Evolutionary conservation across 2,888 invertebrate genomes (phyloP).

Genomic region (Acrocyrtus sp.): DNA sequence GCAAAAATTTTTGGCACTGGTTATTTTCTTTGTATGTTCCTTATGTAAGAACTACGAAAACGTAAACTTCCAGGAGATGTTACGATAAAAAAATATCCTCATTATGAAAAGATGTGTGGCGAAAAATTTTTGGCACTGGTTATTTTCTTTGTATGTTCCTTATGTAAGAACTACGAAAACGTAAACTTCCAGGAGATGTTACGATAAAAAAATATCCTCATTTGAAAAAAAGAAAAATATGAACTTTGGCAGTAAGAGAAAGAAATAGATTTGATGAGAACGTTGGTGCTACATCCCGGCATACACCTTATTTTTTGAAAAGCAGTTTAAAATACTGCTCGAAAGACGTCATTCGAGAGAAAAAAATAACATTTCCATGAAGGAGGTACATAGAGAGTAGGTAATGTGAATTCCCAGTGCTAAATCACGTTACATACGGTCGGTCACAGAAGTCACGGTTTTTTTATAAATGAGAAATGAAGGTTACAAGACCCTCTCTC

Average conservation of each 20-base stretch:
- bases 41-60: background rate
- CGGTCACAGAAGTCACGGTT: background rate
- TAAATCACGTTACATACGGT: background rate
- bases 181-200: no score
- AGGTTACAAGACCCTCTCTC: background rate
- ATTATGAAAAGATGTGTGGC: constrained; percentile 32
- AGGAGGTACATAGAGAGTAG: background rate
- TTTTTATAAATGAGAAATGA: background rate
- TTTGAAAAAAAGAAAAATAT: background rate
- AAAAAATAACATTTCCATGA: background rate
- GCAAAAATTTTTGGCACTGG: constrained; percentile 22
- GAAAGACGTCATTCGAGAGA: background rate
- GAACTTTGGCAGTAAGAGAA: background rate
- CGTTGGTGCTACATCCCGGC: background rate
- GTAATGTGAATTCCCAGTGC: background rate
- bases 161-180: background rate
- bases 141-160: background rate
- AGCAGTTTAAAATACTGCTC: background rate
- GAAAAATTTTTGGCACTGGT: constrained; percentile 21
- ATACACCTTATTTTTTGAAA: background rate
- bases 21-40: background rate
- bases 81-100: no score
- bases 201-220: no score
- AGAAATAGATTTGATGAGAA: background rate
- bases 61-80: no score